A percentile compares a stretch with the other conserved stretches of the same genome.
Conservation (phyloP, 2,888 invertebrate genomes). For the Saturnia pavonia region DNA sequence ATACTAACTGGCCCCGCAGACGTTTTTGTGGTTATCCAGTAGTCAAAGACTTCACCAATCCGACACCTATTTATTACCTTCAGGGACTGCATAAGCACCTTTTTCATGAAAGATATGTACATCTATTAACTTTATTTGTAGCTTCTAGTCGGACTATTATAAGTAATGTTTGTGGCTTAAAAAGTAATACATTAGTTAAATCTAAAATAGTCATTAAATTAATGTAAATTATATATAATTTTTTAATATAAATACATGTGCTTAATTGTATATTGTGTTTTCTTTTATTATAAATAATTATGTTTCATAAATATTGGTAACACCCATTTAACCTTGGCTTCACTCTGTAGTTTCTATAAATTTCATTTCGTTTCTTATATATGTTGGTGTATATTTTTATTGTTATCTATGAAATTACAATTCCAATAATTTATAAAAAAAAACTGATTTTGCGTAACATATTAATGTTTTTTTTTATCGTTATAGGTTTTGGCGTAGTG, state of each 20-base stretch:
- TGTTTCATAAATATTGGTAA: neutral
- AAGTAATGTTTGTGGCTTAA: constrained; percentile 28
- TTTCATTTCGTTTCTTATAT: too few species aligned
- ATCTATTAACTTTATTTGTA: neutral
- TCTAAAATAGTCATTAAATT: constrained; percentile 6
- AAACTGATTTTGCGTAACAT: too few species aligned
- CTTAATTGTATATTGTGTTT: constrained; percentile 6
- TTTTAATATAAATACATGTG: constrained; percentile 10
- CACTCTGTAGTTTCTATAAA: neutral
- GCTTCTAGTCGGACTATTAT: constrained; percentile 1
- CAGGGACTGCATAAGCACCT: too few species aligned
- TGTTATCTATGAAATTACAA: too few species aligned
- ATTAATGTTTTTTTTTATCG: too few species aligned
- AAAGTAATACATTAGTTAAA: constrained; percentile 35
- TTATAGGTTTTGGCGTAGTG: too few species aligned
- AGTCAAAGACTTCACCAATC: too few species aligned
- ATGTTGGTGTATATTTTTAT: neutral
- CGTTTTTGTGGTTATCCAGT: too few species aligned
- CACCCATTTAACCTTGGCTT: neutral
- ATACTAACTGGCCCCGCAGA: too few species aligned
- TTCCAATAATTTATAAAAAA: too few species aligned
- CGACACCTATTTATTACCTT: too few species aligned
- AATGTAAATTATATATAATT: constrained; percentile 11
- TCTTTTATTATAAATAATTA: neutral
- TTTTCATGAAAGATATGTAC: too few species aligned